Base-by-base conservation (phyloP, 2,797 vertebrate genomes). In the Cygnus olor region DNA sequence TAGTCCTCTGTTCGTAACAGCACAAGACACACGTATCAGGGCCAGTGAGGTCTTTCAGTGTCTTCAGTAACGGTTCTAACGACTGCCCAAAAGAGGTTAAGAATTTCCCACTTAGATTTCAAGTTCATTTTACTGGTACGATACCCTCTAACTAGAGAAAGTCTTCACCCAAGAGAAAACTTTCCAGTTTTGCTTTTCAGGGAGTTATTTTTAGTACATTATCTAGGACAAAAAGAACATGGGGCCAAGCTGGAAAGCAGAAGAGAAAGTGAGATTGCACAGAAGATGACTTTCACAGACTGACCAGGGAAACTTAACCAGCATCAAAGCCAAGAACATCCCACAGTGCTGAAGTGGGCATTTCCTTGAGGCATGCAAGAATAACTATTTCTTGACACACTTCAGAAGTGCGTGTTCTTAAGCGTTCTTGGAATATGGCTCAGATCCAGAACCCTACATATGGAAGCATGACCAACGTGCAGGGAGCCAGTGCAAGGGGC, bases 1-100 rank as follows among this genome's bases (percentile, higher is more conserved):
- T 96, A 1, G 99, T 99, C 69, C 99, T 98, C 90, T 99, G 98
- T 83, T 99, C 99, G 5, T 99, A 99, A 96, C 99, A 99, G 97
- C 99, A 99, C 95, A 99, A 98, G 81, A 99, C 94, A 73, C 98
- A 98, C 2, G 99, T 99, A 34, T 99, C 97, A 17, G 98, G 98
- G 95, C 99, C 98, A 51, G 98, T 97, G 49, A 99, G 98, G 82
- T 98, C 97, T 78, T 98, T 99, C 93, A 99, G 96, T 6, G 98
- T 99, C 97, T 99, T 99, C 96, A 99, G 97, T 71, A 99, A 94
- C 0, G 99, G 99, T 90, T 98, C 98, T 85, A 99, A 94, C 17
- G 99, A 99, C 99, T 99, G 93, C 85, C 53, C 70, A 61, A 70
- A 53, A 96, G 74, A 93, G 20, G 42, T 86, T 11, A 82, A 92